Percentiles rank a stretch among this genome's conserved stretches.
phyloP scores from a whole-genome alignment of 2,113 vertebrate genomes.

The Romanogobio albipinnatus region DNA sequence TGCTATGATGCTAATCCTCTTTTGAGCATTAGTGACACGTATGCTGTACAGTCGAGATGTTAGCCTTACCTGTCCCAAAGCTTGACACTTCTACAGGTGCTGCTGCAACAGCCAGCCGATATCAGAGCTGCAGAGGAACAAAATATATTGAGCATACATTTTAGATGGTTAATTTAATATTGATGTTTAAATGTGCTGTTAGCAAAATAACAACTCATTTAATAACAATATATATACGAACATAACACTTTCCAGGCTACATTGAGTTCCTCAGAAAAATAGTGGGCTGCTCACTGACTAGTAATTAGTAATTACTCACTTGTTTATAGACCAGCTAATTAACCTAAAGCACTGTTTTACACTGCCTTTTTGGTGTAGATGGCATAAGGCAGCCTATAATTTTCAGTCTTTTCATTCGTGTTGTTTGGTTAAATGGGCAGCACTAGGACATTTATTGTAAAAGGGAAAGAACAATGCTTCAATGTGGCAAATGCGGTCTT shows the following conservation, averaged over 20 bases:
- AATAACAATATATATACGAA: neutral
- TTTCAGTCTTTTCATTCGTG: neutral
- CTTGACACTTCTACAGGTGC: constrained; percentile 76
- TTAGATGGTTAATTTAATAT: constrained; percentile 1
- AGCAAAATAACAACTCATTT: neutral
- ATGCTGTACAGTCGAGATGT: neutral
- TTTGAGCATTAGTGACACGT: neutral
- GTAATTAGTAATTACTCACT: neutral
- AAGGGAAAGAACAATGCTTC: neutral
- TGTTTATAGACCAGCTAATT: constrained; percentile 11
- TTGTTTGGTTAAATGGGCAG: neutral
- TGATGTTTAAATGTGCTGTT: neutral
- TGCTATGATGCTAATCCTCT: neutral
- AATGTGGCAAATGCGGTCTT: neutral
- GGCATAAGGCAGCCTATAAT: neutral
- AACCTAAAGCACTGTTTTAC: neutral
- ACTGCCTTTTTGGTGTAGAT: neutral
- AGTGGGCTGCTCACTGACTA: neutral
- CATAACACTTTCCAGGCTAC: neutral
- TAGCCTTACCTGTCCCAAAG: constrained; percentile 77
- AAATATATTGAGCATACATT: neutral
- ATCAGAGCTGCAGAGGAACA: constrained; percentile 73
- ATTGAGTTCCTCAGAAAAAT: neutral
- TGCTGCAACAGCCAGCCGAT: constrained; percentile 78
- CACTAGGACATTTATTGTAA: neutral